These are phyloP conservation scores for Eristalis tenax DNA, from an alignment of 2,888 invertebrate genomes.

Conservation along the genomic window DNA sequence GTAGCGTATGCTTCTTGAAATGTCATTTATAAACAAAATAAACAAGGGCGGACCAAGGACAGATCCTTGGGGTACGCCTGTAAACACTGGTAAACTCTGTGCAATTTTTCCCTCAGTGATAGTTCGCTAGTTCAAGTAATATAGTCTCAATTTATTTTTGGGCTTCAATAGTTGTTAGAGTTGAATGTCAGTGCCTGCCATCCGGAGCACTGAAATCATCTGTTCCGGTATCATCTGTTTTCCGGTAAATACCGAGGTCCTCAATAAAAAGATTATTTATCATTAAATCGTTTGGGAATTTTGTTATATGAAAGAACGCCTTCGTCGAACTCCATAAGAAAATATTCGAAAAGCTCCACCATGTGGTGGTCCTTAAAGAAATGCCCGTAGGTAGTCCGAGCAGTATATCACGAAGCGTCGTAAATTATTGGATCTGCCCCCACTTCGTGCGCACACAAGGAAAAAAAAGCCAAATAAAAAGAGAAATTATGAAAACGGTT, in stretches of 20 bases:
- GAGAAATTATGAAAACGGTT: conserved; percentile 15
- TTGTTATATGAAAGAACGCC: not conserved
- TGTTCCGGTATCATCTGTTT: not conserved
- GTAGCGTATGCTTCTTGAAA: too few species aligned
- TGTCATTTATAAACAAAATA: too few species aligned
- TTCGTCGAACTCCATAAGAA: not conserved
- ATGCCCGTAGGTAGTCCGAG: conserved; percentile 1
- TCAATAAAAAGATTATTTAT: not conserved
- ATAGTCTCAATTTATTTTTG: not conserved
- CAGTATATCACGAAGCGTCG: conserved; percentile 16
- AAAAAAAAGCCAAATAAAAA: not conserved
- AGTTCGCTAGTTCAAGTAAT: not conserved
- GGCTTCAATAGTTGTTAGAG: not conserved
- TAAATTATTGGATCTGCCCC: conserved; percentile 21
- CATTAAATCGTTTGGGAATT: not conserved
- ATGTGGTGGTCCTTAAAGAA: not conserved
- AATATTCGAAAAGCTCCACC: not conserved
- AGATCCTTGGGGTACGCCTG: too few species aligned
- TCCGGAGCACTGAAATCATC: not conserved
- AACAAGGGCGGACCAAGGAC: too few species aligned
- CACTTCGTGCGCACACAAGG: not conserved
- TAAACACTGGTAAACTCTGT: not conserved
- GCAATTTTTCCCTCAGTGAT: not conserved
- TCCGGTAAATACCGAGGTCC: not conserved
- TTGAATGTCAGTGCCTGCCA: not conserved